A percentile compares a stretch with the other conserved stretches of the same genome.
Conservation (phyloP, 2,113 vertebrate species). For the Myotis lucifugus region DNA sequence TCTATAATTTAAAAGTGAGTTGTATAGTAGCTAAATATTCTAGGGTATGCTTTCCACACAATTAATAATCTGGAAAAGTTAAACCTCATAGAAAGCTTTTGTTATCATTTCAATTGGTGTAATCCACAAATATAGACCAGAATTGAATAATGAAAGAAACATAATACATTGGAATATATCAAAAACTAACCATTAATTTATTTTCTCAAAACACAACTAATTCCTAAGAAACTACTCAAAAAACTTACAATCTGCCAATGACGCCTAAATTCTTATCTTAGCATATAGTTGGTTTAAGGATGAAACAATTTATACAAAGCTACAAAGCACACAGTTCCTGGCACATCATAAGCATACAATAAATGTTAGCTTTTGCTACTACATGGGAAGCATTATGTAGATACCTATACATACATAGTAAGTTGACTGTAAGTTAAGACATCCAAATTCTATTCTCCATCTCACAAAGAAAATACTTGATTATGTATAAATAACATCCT, state of each 20-base stretch:
- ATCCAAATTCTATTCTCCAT: conserved; percentile 52
- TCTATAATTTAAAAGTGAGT: background rate
- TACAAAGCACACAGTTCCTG: conserved; percentile 50
- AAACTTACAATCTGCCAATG: background rate
- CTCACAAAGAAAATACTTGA: conserved; percentile 54
- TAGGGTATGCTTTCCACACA: background rate
- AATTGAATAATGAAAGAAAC: conserved; percentile 51
- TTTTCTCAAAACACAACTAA: conserved; percentile 52
- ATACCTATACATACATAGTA: conserved; percentile 12
- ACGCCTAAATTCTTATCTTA: conserved; percentile 39
- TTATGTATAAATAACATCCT: conserved; percentile 41
- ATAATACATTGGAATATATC: conserved; percentile 18
- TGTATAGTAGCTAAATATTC: background rate
- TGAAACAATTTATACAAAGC: conserved; percentile 18
- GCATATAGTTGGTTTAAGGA: background rate
- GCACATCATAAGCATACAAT: conserved; percentile 8
- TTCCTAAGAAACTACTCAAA: conserved; percentile 32
- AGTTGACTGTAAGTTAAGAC: conserved; percentile 21
- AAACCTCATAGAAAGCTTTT: conserved; percentile 17
- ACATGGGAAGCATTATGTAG: conserved; percentile 13
- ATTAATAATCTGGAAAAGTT: background rate
- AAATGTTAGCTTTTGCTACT: conserved; percentile 42
- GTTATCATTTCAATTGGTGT: background rate
- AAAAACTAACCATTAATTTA: conserved; percentile 58
- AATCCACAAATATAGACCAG: conserved; percentile 20